These are phyloP conservation scores for Vulpes ferrilata DNA, from an alignment of 2,113 vertebrate species.

Conservation along the genomic window DNA sequence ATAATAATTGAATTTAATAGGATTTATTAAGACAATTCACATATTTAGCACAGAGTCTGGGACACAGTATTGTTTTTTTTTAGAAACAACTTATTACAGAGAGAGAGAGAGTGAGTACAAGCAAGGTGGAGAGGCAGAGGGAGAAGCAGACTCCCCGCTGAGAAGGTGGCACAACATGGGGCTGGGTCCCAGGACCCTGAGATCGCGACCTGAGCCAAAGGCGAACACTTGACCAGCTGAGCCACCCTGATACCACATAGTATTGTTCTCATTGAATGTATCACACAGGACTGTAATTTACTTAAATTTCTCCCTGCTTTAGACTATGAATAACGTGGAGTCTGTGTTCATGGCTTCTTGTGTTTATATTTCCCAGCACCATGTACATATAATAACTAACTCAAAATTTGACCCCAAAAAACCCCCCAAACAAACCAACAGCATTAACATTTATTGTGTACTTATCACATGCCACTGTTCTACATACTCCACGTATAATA, in stretches of 20 bases:
- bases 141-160: too few relatives aligned
- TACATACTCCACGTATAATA: background rate
- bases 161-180: too few relatives aligned
- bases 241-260: too few relatives aligned
- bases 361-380: background rate
- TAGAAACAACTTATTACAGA: too few relatives aligned
- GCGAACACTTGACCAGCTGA: too few relatives aligned
- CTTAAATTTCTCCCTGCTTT: background rate
- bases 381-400: background rate
- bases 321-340: background rate
- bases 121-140: too few relatives aligned
- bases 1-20: background rate
- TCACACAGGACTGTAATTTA: background rate
- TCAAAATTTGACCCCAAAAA: background rate
- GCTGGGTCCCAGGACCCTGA: too few relatives aligned
- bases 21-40: background rate
- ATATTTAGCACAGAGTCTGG: background rate
- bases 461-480: background rate
- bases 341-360: background rate
- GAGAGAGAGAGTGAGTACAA: too few relatives aligned
- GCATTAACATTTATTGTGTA: background rate
- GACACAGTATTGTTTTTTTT: background rate
- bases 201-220: too few relatives aligned
- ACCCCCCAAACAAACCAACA: background rate
- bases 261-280: background rate